Evolutionary conservation across 2,797 vertebrate species (phyloP).

Genomic region (Falco columbarius): DNA sequence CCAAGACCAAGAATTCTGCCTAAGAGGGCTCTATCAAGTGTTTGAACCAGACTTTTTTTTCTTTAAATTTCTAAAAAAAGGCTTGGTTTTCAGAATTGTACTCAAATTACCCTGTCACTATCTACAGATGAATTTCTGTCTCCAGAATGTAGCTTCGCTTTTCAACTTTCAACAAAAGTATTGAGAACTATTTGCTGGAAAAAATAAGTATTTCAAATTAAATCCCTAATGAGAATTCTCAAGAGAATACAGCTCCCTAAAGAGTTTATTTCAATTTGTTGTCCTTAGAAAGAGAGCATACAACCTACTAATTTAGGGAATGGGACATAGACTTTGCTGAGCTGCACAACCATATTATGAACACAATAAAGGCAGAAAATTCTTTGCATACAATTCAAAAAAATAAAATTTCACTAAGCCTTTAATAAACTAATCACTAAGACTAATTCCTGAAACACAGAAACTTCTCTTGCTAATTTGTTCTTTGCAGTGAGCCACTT

Average conservation of each 20-base stretch:
- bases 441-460: not conserved
- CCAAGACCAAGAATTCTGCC: not conserved
- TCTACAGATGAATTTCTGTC: not conserved
- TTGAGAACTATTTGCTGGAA: not conserved
- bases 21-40: not conserved
- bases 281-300: not conserved
- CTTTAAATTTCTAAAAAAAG: not conserved
- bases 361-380: not conserved
- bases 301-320: not conserved
- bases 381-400: not conserved
- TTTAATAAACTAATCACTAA: not conserved
- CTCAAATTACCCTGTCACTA: not conserved
- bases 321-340: not conserved
- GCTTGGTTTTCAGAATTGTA: not conserved
- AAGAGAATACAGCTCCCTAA: not conserved
- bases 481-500: not conserved
- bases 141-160: not conserved
- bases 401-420: not conserved
- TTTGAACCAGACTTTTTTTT: not conserved
- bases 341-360: not conserved
- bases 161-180: not conserved
- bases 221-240: not conserved
- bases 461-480: not conserved
- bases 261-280: slow-evolving; percentile 26
- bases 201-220: not conserved